Base-by-base conservation (phyloP, 2,797 vertebrate genomes). In the Sitta carolinensis region DNA sequence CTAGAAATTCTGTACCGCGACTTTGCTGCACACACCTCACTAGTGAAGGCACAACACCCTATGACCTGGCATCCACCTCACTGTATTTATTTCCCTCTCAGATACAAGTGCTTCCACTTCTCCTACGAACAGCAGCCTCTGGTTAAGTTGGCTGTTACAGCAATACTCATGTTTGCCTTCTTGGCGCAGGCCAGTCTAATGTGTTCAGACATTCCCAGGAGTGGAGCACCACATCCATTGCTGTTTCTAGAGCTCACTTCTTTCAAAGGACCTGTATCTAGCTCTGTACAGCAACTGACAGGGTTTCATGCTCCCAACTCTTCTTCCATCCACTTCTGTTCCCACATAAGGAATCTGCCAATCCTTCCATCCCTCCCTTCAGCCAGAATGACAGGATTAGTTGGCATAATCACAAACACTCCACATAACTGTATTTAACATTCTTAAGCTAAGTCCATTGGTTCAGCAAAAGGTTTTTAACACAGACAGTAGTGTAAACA, bases 311-410 rank as follows among this genome's bases (percentile, higher is more conserved):
- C 45, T 70, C 45, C 14, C 61, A 77, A 8, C 12, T 26, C 30
- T 40, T 74, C 36, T n/a, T 84, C 25, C 58, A 82, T 9, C 14
- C 42, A 38, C 34, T 79, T 74, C 51, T 17, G 3, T 22, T 73
- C 42, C 43, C 1, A 0, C 26, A 43, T 57, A 76, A 92, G 32
- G 13, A 77, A 74, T 63, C 55, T 84, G 51, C 29, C 43, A 59
- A 76, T 68, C 59, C 40, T 94, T 55, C 59, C 6, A 1, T 67
- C 48, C 32, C 34, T 94, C 45, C 61, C n/a, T 84, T 94, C 81
- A 89, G 34, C 32, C 26, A 7, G 73, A 94, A 82, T 18, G 36
- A 89, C 34, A 69, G 84, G 70, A 94, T 92, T 73, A 96, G 81
- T 23, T 80, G 68, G 58, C 54, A 32, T 64, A 84, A 83, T 67